These are phyloP conservation scores for Melipona beecheii DNA, from an alignment of 2,888 invertebrate species.

Conservation along the genomic window DNA sequence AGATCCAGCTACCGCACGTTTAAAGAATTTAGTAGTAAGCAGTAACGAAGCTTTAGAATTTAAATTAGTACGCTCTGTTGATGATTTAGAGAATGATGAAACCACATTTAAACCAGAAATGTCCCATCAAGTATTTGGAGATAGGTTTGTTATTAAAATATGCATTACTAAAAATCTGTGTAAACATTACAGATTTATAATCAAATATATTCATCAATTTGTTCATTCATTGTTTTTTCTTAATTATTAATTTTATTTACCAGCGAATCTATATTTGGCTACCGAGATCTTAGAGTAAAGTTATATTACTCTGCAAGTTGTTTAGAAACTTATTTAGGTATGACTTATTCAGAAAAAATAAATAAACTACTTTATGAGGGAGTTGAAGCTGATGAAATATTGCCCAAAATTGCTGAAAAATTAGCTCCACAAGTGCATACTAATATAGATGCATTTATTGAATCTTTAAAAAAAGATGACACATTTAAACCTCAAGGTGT, in stretches of 20 bases:
- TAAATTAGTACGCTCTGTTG: slow-evolving; percentile 86
- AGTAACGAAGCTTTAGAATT: slow-evolving; percentile 85
- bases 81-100: slow-evolving; percentile 89
- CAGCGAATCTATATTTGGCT: slow-evolving; percentile 97
- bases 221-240: slow-evolving; percentile 29
- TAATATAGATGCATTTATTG: slow-evolving; percentile 90
- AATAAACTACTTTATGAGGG: slow-evolving; percentile 86
- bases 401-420: slow-evolving; percentile 88
- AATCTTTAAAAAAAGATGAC: slow-evolving; percentile 89
- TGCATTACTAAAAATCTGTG: slow-evolving; percentile 3
- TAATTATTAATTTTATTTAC: slow-evolving; percentile 70
- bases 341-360: slow-evolving; percentile 90
- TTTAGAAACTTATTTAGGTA: slow-evolving; percentile 91
- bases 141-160: slow-evolving; percentile 85
- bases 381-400: slow-evolving; percentile 90
- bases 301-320: slow-evolving; percentile 93
- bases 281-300: slow-evolving; percentile 91
- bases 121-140: slow-evolving; percentile 97
- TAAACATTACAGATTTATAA: neutral
- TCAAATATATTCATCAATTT: neutral
- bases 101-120: slow-evolving; percentile 91
- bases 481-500: slow-evolving; percentile 91
- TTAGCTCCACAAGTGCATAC: slow-evolving; percentile 89
- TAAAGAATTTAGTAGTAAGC: slow-evolving; percentile 82
- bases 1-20: slow-evolving; percentile 74